Evolutionary conservation across 30 jellyfish, hydroid and myxozoan species (phyloP), one percentile per base, ranked within the genome.

Genomic region (Cassiopea xamachana): DNA sequence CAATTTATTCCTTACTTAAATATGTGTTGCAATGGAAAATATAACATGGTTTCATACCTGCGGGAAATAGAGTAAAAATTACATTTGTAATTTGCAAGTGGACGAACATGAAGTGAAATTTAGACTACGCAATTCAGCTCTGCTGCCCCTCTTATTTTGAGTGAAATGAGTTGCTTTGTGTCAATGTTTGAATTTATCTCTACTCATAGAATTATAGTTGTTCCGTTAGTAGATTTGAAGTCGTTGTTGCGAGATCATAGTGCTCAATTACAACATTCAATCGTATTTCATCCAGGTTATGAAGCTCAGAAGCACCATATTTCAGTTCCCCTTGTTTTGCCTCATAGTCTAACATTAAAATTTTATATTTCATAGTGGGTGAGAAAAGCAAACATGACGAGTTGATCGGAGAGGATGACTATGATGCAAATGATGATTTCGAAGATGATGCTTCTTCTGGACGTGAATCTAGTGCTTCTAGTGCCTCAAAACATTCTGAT

Each of bases 371-470:
- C 80, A 51, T 9, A 69, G 91, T 73, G 68, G 89, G 90, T 18
- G 88, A 48, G 48, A 90, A 60, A 73, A 75, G 77, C 8, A 50
- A 47, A 48, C 55, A 17, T 1, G 55, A 1, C 5, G 69, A 73
- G 27, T 69, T 46, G 13, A 69, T 19, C 3, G 62, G 19, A 17
- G 83, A 48, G 64, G 51, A 87, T 2, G 2, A 18, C 18, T 10
- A n/a, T 51, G 88, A n/a, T 12, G 75, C 72, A 15, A 70, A 76
- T 9, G 86, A 90, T 73, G 77, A 44, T 5, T 47, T 44, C 51
- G 97, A 73, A 16, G 82, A 82, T n/a, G 88, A 46, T 2, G 97
- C 74, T 6, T 81, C 86, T 2, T 47, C 89, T 13, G 77, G 86
- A 12, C 75, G 84, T 48, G 82, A 51, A 46, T 77, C 85, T 58